Base-by-base conservation (phyloP, 2,888 invertebrate species). In the Strigamia maritima region DNA sequence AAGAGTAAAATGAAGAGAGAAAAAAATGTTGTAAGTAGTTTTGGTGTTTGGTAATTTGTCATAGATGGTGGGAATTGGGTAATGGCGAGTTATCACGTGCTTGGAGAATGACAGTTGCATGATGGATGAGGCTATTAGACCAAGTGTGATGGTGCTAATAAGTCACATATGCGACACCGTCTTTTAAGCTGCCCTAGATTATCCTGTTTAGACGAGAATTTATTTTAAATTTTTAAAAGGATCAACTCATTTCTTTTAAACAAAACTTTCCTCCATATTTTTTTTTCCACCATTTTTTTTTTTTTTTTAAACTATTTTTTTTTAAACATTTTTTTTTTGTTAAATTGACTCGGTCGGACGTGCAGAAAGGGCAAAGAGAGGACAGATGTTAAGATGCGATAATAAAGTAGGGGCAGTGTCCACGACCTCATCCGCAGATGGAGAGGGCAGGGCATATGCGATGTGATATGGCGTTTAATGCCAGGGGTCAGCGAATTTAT, bases 51-150 rank as follows among this genome's bases (percentile, higher is more conserved):
- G 49, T 49, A 49, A 49, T 49, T 49, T 49, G 49, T 49, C 49
- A 49, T n/a, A 2, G 49, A 19, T 16, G 14, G 49, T 12, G 14
- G 44, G 4, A 14, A 16, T 14, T 44, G 14, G 6, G 49, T 49
- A 49, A 26, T 26, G 24, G 65, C 65, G 65, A 65, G 65, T 65
- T 65, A 65, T 65, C 65, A 65, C 60, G 19, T 22, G 22, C 60
- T 22, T 2, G 22, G 65, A 12, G 26, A 65, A 65, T 65, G 65
- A 65, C 65, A 65, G 26, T 26, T 14, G 65, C 65, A 65, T 65
- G 65, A 65, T 65, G 65, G 65, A 65, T 65, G 65, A 65, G 65
- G 65, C 65, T 65, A 65, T 65, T 65, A 65, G 65, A 26, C 65
- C 14, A 6, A 24, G 16, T 60, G 65, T 65, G 65, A 65, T 65